Conservation (phyloP, 2,113 vertebrate species). For the Lamprotornis superbus region DNA sequence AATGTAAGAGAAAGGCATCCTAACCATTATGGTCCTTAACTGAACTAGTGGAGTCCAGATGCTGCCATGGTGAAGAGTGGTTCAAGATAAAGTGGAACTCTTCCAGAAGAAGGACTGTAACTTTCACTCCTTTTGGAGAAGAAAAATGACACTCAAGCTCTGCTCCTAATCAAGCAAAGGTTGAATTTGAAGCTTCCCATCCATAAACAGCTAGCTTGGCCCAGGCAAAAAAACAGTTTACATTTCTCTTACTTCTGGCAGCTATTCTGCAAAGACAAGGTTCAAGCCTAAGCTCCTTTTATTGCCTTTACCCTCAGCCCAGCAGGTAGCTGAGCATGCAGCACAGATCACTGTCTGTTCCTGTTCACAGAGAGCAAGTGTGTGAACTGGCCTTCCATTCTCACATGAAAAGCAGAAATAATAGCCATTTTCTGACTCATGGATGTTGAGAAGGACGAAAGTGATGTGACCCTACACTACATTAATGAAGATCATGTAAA, state of each 20-base stretch:
- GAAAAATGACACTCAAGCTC: not conserved
- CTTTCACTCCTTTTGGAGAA: not conserved
- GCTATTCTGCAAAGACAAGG: not conserved
- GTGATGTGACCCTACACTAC: not conserved
- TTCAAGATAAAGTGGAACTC: not conserved
- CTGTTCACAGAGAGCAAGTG: not conserved
- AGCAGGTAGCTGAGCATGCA: not conserved
- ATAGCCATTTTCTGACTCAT: not conserved
- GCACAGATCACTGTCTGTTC: not conserved
- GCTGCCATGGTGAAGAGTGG: not conserved
- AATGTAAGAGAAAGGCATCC: not conserved
- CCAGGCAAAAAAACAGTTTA: not conserved
- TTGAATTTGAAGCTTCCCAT: not conserved
- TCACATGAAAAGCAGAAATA: not conserved
- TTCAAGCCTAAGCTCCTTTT: not conserved
- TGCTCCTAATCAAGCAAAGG: not conserved
- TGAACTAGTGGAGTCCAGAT: not conserved
- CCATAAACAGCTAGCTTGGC: not conserved
- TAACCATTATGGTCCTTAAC: not conserved
- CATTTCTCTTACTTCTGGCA: not conserved
- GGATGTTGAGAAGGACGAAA: not conserved
- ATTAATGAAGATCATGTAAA: not conserved
- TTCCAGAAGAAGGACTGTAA: not conserved
- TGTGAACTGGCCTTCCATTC: not conserved
- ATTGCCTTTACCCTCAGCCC: not conserved